A percentile compares a stretch with the other conserved stretches of the same genome.
Conservation (phyloP, 2,888 invertebrate species). For the Vandiemenella viatica region DNA sequence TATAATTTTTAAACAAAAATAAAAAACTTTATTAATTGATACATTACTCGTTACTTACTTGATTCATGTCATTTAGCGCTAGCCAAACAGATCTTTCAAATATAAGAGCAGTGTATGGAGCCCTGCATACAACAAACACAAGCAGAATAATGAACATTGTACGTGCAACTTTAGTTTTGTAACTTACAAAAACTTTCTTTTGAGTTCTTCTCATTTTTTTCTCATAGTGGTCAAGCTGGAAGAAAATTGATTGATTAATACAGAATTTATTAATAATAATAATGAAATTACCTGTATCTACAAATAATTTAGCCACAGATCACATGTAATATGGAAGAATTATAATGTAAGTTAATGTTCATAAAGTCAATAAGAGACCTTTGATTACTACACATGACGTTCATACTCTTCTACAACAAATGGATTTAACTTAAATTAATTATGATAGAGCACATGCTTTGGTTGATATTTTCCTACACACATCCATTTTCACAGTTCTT, state of each 20-base stretch:
- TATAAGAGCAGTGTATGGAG: slow-evolving; percentile 58
- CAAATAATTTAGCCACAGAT: too few species aligned
- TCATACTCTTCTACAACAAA: too few species aligned
- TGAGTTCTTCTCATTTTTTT: slow-evolving; percentile 43
- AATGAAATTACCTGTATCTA: too few species aligned
- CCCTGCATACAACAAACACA: slow-evolving; percentile 48
- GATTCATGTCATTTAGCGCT: slow-evolving; percentile 13
- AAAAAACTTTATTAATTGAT: not conserved
- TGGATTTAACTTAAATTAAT: too few species aligned
- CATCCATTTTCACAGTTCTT: too few species aligned
- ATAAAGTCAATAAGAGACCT: too few species aligned
- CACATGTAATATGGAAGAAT: too few species aligned
- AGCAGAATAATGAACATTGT: slow-evolving; percentile 54
- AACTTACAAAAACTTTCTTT: slow-evolving; percentile 43
- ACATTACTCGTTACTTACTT: slow-evolving; percentile 1
- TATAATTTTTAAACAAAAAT: not conserved
- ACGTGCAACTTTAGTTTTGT: slow-evolving; percentile 50
- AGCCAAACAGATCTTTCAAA: slow-evolving; percentile 43
- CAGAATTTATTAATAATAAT: too few species aligned
- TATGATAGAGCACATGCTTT: too few species aligned
- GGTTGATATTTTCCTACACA: too few species aligned
- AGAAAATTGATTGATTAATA: not conserved
- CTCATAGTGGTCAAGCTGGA: slow-evolving; percentile 47
- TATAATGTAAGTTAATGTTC: too few species aligned
- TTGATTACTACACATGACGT: too few species aligned